phyloP scores from a whole-genome alignment of 2,888 invertebrate species.

The Aspidapion aeneum region DNA sequence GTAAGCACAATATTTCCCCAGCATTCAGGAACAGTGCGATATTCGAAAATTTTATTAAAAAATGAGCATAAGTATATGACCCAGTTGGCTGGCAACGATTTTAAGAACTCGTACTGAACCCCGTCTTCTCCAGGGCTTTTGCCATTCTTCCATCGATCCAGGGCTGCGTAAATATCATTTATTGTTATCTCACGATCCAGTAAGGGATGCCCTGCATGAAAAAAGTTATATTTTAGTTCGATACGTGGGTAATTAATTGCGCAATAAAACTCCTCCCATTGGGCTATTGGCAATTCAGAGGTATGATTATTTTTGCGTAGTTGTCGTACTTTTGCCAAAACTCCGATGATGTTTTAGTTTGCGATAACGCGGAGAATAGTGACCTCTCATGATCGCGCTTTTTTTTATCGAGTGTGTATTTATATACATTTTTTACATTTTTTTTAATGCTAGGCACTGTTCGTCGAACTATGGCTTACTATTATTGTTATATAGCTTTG shows the following conservation, averaged over 20 bases:
- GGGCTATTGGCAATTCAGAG: background rate
- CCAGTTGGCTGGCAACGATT: background rate
- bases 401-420: background rate
- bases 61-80: background rate
- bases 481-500: too few species aligned
- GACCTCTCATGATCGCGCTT: background rate
- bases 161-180: background rate
- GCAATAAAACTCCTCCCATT: background rate
- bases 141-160: background rate
- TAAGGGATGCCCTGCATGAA: background rate
- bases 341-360: background rate
- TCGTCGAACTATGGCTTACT: background rate
- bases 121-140: background rate
- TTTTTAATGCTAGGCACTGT: background rate
- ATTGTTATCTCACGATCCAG: background rate
- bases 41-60: background rate
- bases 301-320: background rate
- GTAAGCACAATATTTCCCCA: background rate
- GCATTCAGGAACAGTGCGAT: background rate
- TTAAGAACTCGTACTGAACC: background rate
- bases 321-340: too few species aligned
- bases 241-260: background rate
- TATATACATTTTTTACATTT: background rate
- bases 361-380: too few species aligned
- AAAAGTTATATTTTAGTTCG: background rate